Base-by-base conservation (phyloP, 2,888 invertebrate genomes). In the Mythimna lalbum region DNA sequence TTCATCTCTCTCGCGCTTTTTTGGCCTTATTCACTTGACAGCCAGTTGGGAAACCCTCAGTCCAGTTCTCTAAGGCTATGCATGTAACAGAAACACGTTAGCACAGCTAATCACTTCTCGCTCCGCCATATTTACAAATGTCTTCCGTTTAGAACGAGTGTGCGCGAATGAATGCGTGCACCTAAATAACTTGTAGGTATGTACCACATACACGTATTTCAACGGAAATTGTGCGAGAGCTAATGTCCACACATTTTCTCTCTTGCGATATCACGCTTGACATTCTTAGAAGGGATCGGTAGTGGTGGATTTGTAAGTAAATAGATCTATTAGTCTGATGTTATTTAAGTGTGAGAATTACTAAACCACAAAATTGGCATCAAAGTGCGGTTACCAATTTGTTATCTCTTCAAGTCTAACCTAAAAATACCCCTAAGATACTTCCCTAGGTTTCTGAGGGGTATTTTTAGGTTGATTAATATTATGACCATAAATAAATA, bases 191-290 rank as follows among this genome's bases (percentile, higher is more conserved):
- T 77, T 67, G 68, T 68, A 65, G 60, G 70, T 71, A 65, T 63
- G 69, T 71, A 73, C 78, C 53, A 75, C 69, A 80, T 65, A 75
- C 64, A 74, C 55, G 63, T 74, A 76, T 67, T 69, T 67, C 69
- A 84, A 79, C 85, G 88, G 86, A 88, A 86, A 87, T 87, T 85
- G 81, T 82, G 69, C 75, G 81, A 81, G 78, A 83, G 79, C 70
- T 73, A 78, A 82, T 81, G 79, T 78, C 73, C 81, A 76, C 81
- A 79, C 76, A 78, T 84, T 83, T 86, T 81, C 84, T 82, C 76
- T 65, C 75, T 65, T 75, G 65, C 31, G 60, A 81, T 49, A 64
- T 61, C 39, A 64, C 55, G 67, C 63, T 52, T 78, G 33, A 64
- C 50, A 47, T 83, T 84, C 78, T 81, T 78, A 50, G 63, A 80